Evolutionary conservation across 2,113 vertebrate species (phyloP).

Genomic region (Callionymus lyra): DNA sequence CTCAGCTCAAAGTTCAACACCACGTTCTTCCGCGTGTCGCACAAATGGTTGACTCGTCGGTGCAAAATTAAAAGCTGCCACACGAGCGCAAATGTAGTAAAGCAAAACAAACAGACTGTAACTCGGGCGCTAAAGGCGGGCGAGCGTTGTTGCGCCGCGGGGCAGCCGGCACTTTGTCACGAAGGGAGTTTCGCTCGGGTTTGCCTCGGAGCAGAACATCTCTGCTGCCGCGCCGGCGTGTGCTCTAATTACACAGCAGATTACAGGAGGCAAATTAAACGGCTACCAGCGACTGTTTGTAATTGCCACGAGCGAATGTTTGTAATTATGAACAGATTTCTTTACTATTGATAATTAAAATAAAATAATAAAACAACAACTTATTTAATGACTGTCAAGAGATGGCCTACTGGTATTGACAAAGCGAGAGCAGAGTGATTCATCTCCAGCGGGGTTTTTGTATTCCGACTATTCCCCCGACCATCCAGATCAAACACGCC

Average conservation of each 20-base stretch:
- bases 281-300: conserved; percentile 75
- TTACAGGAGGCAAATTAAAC: conserved; percentile 76
- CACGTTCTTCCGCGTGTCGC: too few relatives aligned
- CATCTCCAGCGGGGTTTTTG: conserved; percentile 29
- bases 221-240: conserved; percentile 66
- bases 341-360: conserved; percentile 78
- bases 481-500: conserved; percentile 34
- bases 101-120: conserved; percentile 62
- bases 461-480: conserved; percentile 1
- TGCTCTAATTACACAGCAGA: conserved; percentile 79
- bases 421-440: conserved; percentile 53
- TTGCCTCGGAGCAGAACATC: conserved; percentile 67
- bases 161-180: conserved; percentile 59
- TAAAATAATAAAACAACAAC: conserved; percentile 74
- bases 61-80: conserved; percentile 42
- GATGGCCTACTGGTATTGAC: conserved; percentile 64
- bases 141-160: conserved; percentile 35
- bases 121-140: conserved; percentile 44
- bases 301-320: conserved; percentile 80
- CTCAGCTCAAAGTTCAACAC: conserved; percentile 12
- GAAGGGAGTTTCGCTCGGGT: conserved; percentile 64
- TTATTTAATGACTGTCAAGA: conserved; percentile 72
- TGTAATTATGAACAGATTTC: conserved; percentile 83
- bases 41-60: conserved; percentile 11
- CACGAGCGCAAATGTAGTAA: conserved; percentile 35